Base-by-base conservation (phyloP, 2,797 vertebrate genomes). In the Diplodus puntazzo region DNA sequence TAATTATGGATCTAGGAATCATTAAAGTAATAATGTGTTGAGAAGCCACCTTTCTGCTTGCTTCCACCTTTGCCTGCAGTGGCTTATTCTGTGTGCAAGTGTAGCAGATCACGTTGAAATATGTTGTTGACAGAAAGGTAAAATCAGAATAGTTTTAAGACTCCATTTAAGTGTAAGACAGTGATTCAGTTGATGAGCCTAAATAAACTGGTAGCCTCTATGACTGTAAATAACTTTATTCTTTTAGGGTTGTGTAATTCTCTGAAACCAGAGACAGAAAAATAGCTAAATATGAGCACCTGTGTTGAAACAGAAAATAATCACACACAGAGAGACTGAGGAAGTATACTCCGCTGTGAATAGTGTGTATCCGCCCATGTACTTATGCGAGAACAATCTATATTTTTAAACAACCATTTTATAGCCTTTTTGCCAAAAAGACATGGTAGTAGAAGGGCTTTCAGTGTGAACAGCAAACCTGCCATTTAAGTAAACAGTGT, bases 1-100 rank as follows among this genome's bases (percentile, higher is more conserved):
- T 75, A 69, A 82, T 79, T 77, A 46, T 43, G 73, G 49, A 57
- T 69, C 42, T 27, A 34, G 42, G 54, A 66, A 59, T 75, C 67
- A 45, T 42, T 82, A 30, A 63, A 20, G 65, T 65, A 57, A 73
- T 83, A 57, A 80, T 79, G 62, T 39, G 48, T 21, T 55, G 11
- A 46, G 53, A 57, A 18, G 53, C 52, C 18, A 48, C 17, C 4
- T 60, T 42, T 20, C 20, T 65, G 42, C 64, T n/a, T n/a, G 11
- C 73, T 79, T 77, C 34, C 42, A 42, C 13, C 48, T 17, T 57
- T 72, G 49, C 11, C 17, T 50, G 17, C 23, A 20, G 61, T 73
- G 7, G 16, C 43, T 48, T 55, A 17, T 27, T 67, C 23, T 71
- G 1, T 59, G 1, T 39, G 1, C 0, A 3, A 50, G 39, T 50